Evolutionary conservation across 35 echinoderm and acorn worm species (phyloP), one percentile per base, ranked within the genome.

Genomic region (Holothuria glaberrima): DNA sequence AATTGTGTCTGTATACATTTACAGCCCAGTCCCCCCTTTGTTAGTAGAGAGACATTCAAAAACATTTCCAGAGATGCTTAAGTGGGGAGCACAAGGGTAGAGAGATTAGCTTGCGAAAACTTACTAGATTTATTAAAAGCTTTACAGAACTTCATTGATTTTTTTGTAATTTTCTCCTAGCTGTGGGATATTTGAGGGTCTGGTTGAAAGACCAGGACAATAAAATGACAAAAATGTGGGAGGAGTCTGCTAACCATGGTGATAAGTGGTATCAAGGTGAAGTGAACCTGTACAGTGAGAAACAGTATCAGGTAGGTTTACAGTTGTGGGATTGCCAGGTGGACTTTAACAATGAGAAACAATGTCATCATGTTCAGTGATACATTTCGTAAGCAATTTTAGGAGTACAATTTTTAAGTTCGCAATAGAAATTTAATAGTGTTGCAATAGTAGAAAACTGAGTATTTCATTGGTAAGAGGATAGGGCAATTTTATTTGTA

Each of bases 211-310:
- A 21, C 2, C 20, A 65, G 12, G 62, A 12, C 12, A 12, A 12
- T 28, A 12, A 1, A 2, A n/a, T n/a, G 20, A 65, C 1, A n/a
- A 28, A 65, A 3, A 4, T 65, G 12, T 65, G 62, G 62, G 2
- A 21, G 20, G 34, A 78, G 20, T 46, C 52, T 44, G 91, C 86
- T 22, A 75, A 80, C 86, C 90, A 95, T 65, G 94, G 94, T 33
- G 86, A 95, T 59, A 54, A 83, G 6, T 95, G 94, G 94, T 56
- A 48, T 9, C 60, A 67, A 34, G 94, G 87, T 36, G 22, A 89
- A 28, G 58, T 86, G 12, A 62, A 91, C 24, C 26, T 94, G 1
- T 34, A 57, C 6, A 91, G 89, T 58, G 63, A 20, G 0, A 65
- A 67, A 18, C 90, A 94, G 58, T 94, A 21, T 28, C 93, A 90